A percentile compares a stretch with the other conserved stretches of the same genome.
Evolutionary conservation across 2,113 vertebrate species (phyloP).

Genomic region (Muntiacus reevesi): DNA sequence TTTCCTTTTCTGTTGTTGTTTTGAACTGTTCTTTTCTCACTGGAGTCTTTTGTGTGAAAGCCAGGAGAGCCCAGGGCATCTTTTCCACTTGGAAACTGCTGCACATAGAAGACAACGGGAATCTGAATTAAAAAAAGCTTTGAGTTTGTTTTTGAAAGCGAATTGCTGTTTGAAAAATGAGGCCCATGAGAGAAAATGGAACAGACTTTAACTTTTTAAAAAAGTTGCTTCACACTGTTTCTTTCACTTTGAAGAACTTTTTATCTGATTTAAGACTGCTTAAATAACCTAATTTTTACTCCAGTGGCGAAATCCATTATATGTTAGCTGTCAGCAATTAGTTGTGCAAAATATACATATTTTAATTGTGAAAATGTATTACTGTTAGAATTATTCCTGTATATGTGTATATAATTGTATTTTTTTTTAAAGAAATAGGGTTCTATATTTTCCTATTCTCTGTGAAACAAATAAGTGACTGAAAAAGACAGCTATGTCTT

Average conservation of each 20-base stretch:
- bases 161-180: slow-evolving; percentile 54
- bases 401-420: neutral
- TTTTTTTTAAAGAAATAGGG: neutral
- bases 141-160: slow-evolving; percentile 47
- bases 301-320: neutral
- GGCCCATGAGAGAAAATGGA: neutral
- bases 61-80: neutral
- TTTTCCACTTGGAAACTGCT: slow-evolving; percentile 47
- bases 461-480: slow-evolving; percentile 42
- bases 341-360: neutral
- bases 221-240: neutral
- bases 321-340: slow-evolving; percentile 45
- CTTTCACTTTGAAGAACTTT: slow-evolving; percentile 12
- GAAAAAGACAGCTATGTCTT: neutral
- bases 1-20: neutral
- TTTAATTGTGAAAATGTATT: slow-evolving; percentile 24
- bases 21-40: neutral
- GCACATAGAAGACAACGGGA: slow-evolving; percentile 11
- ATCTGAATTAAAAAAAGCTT: slow-evolving; percentile 47
- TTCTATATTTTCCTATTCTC: slow-evolving; percentile 28
- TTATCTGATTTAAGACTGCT: neutral
- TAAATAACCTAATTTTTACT: slow-evolving; percentile 47
- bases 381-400: slow-evolving; percentile 20
- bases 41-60: slow-evolving; percentile 20
- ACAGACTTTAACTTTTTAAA: neutral